Conservation (phyloP, 64 coral and sea anemone species). For the Actinia tenebrosa region DNA sequence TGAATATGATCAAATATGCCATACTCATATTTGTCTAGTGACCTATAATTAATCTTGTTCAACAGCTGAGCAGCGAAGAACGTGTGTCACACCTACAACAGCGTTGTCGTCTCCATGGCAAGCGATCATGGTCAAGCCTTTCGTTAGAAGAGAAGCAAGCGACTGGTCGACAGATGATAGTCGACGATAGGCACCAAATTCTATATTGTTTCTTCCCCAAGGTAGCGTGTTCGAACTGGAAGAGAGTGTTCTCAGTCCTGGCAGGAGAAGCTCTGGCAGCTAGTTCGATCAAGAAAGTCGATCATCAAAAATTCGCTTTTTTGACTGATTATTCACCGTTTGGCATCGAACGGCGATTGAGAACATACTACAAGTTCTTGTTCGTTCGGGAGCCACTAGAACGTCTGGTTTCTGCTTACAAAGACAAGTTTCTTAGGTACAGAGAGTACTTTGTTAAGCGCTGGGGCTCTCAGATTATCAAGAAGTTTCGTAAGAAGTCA, state of each 20-base stretch:
- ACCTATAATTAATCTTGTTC: not conserved
- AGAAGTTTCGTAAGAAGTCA: constrained; percentile 10
- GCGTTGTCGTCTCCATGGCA: not conserved
- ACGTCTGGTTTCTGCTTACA: constrained; percentile 78
- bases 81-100: not conserved
- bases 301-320: constrained; percentile 62
- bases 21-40: not conserved
- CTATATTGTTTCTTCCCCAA: constrained; percentile 75
- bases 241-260: constrained; percentile 60
- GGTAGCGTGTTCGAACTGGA: constrained; percentile 81
- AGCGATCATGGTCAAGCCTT: constrained; percentile 30
- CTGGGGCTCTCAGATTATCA: not conserved
- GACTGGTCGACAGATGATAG: constrained; percentile 27
- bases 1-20: no score
- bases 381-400: constrained; percentile 81
- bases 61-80: not conserved
- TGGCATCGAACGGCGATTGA: constrained; percentile 33
- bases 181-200: constrained; percentile 58
- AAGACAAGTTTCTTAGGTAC: constrained; percentile 48
- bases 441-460: not conserved
- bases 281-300: constrained; percentile 25
- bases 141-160: constrained; percentile 13
- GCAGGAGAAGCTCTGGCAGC: constrained; percentile 9
- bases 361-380: constrained; percentile 86
- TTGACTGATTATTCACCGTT: constrained; percentile 50